Percentiles rank a stretch among this genome's conserved stretches.
These are phyloP conservation scores for Sciurus vulgaris DNA, from an alignment of 2,797 vertebrate genomes.

Conservation along the genomic window DNA sequence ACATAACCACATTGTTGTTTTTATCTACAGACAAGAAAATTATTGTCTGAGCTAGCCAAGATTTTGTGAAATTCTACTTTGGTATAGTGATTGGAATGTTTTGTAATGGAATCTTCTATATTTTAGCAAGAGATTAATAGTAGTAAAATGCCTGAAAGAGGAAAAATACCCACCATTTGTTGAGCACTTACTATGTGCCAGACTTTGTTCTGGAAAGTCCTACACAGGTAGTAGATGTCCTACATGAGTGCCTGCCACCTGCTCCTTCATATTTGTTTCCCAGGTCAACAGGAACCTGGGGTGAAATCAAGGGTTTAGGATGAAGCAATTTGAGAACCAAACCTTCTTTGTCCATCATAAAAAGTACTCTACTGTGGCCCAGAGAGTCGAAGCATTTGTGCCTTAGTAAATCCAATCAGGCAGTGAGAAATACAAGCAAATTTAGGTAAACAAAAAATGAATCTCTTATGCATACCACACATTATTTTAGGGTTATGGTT, in stretches of 20 bases:
- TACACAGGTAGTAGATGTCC: neutral
- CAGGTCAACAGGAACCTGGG: neutral
- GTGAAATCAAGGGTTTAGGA: neutral
- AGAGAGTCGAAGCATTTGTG: neutral
- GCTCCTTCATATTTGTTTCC: neutral
- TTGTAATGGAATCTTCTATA: neutral
- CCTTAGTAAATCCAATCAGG: slow-evolving; percentile 35
- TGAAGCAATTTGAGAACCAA: slow-evolving; percentile 31
- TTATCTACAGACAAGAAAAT: neutral
- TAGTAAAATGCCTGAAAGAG: neutral
- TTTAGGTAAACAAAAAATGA: slow-evolving; percentile 42
- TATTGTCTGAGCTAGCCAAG: neutral
- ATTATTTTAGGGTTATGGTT: neutral
- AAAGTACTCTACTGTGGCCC: neutral
- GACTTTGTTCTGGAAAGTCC: neutral
- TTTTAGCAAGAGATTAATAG: slow-evolving; percentile 35
- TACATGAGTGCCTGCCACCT: neutral
- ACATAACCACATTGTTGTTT: neutral
- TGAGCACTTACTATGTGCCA: neutral
- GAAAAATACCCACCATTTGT: neutral
- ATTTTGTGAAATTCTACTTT: slow-evolving; percentile 55
- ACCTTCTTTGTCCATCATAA: neutral
- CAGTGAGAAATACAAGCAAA: slow-evolving; percentile 50
- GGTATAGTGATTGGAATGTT: neutral
- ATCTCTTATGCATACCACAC: neutral